Evolutionary conservation across 1,140 invertebrate genomes (phyloP), one percentile per base, ranked within the genome.

Genomic region (Drosophila varians): DNA sequence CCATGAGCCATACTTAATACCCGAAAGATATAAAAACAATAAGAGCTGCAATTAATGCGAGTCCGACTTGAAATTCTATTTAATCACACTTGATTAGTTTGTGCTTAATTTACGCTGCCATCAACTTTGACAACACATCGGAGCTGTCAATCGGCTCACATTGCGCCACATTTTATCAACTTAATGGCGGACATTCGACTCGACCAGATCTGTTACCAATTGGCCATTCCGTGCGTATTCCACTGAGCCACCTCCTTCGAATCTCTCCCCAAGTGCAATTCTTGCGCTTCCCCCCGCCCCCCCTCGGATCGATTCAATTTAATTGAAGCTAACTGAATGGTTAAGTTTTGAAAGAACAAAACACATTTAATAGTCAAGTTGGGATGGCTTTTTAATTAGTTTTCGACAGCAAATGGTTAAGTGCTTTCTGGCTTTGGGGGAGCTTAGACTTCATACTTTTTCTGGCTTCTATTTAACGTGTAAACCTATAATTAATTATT

Each of bases 41-140:
- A 14, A 38, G 16, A 5, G 36, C 36, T 8, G 5, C 38, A 40
- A 40, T 40, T 18, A 16, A 14, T 14, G n/a, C 14, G 36, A 14
- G n/a, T n/a, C 14, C 19, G 16, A 25, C 46, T 26, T 26, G 23
- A 28, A 28, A 25, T 28, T 47, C 46, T 28, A 47, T 47, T 47
- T 26, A 38, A 38, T 38, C 36, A 38, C 36, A 38, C 36, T 38
- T 38, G 16, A 47, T 47, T 47, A 47, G 46, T 47, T 47, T 47
- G 46, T 47, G 46, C 25, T 47, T 47, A 47, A 47, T 47, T 47
- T 47, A 47, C 18, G 46, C 23, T 47, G 21, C 23, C 45, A 47
- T 47, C 45, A 26, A 8, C 38, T 42, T 42, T 18, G 38, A 42
- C 38, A 42, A 11, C 38, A 14, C 46, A 47, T 47, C 23, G 23